These are phyloP conservation scores for Trichonephila clavipes DNA, from an alignment of 1,140 invertebrate genomes.

Conservation along the genomic window DNA sequence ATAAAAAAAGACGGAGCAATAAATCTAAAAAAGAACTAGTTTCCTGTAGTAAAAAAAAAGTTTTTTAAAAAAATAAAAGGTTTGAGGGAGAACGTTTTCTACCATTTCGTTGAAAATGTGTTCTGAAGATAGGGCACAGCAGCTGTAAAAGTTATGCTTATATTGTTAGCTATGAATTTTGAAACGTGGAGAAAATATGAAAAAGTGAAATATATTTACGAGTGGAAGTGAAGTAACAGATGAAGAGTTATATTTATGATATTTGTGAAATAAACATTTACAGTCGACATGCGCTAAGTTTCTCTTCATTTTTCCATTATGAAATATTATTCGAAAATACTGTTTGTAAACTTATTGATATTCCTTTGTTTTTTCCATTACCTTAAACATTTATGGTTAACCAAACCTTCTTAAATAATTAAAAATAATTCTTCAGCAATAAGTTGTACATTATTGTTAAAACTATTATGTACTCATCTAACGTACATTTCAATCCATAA, in stretches of 20 bases:
- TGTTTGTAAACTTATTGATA: not conserved
- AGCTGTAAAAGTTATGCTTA: slow-evolving; percentile 31
- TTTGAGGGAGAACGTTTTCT: not conserved
- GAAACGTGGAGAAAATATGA: slow-evolving; percentile 7
- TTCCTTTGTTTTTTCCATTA: too few species aligned
- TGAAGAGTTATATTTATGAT: not conserved
- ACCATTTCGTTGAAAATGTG: not conserved
- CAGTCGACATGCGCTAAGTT: not conserved
- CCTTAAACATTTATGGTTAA: too few species aligned
- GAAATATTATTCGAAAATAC: not conserved
- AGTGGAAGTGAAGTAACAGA: slow-evolving; percentile 1
- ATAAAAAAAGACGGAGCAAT: not conserved
- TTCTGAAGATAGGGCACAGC: not conserved
- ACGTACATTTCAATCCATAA: too few species aligned
- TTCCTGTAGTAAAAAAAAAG: not conserved
- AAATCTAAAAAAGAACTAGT: not conserved
- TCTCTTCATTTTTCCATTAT: not conserved
- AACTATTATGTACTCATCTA: too few species aligned
- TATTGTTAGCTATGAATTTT: slow-evolving; percentile 12
- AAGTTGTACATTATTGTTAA: too few species aligned
- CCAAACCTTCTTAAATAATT: too few species aligned
- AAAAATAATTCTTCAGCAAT: too few species aligned
- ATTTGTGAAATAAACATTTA: slow-evolving; percentile 9
- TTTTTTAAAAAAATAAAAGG: not conserved
- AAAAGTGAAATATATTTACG: slow-evolving; percentile 5